Evolutionary conservation across 2,113 vertebrate species (phyloP), one percentile per base, ranked within the genome.

Genomic region (Seriola dumerili): DNA sequence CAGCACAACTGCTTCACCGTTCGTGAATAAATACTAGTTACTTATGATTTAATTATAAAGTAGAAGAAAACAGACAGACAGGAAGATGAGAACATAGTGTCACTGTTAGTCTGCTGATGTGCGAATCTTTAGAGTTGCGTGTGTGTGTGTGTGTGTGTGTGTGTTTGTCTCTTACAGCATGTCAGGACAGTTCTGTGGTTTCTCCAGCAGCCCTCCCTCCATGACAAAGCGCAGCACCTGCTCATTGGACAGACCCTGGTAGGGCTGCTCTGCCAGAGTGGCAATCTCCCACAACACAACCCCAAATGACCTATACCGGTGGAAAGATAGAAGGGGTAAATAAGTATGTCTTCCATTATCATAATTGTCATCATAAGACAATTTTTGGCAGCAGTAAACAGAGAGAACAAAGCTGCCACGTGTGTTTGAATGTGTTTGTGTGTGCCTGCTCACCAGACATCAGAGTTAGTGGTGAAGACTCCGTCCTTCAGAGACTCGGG

Each of bases 151-250:
- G n/a, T n/a, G n/a, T 36, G 34, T 6, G 6, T 36, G 34, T 36
- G 34, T 36, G 34, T 36, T 36, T n/a, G 29, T 71, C 44, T 86
- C 95, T 95, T 91, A 99, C 98, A 99, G 96, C 97, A 99, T 98
- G 92, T 99, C 98, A 0, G 97, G 97, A 73, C 98, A 99, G 87
- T 97, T 98, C 91, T 99, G 97, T 0, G 98, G 98, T 83, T 99
- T 98, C 55, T 99, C 98, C 93, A 99, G 95, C 79, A 99, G 95
- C 16, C 98, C 98, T 1, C 98, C 98, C 61, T 99, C 98, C 97
- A 99, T 99, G 83, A 99, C 98, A 0, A 99, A 99, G 84, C 97
- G 98, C 23, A 99, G 97, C 68, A 99, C 98, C 91, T 99, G 98
- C 81, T 99, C 98, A 1, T 99, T 99, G 91, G 98, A 99, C 95